These are phyloP conservation scores for Arge pagana DNA, from an alignment of 2,888 invertebrate species.

Conservation along the genomic window DNA sequence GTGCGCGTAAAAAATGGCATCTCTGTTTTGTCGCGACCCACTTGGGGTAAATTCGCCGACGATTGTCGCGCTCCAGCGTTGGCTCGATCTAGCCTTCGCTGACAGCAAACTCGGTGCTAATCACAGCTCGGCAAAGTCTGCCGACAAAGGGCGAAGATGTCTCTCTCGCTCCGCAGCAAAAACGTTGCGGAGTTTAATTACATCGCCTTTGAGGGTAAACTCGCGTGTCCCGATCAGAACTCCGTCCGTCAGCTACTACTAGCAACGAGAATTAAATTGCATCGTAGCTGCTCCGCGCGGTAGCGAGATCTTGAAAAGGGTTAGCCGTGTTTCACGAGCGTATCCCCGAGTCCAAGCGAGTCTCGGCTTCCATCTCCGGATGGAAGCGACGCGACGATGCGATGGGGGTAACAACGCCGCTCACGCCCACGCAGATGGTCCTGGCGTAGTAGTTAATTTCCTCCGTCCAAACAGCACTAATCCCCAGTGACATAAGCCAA, in stretches of 20 bases:
- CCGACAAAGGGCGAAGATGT: slow-evolving; percentile 1
- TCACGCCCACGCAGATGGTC: slow-evolving; percentile 39
- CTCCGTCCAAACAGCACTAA: slow-evolving; percentile 57
- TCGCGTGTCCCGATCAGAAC: not conserved
- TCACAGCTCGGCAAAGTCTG: slow-evolving; percentile 13
- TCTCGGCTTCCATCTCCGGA: not conserved
- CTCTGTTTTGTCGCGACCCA: too few species aligned
- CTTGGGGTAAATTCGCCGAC: too few species aligned
- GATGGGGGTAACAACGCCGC: slow-evolving; percentile 43
- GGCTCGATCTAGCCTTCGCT: too few species aligned
- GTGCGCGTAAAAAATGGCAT: too few species aligned
- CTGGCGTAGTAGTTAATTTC: slow-evolving; percentile 54
- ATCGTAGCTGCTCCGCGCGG: not conserved
- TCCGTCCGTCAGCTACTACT: not conserved
- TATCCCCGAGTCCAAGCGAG: not conserved
- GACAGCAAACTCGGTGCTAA: slow-evolving; percentile 3
- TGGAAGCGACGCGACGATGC: slow-evolving; percentile 2
- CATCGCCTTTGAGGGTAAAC: slow-evolving; percentile 7
- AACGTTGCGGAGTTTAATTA: slow-evolving; percentile 11
- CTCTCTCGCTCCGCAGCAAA: slow-evolving; percentile 11
- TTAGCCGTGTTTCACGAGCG: too few species aligned
- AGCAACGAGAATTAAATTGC: slow-evolving; percentile 6
- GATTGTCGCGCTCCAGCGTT: too few species aligned
- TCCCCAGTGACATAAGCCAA: slow-evolving; percentile 56
- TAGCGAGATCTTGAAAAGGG: not conserved